phyloP scores from a whole-genome alignment of 2,113 vertebrate genomes.

The Willisornis vidua region DNA sequence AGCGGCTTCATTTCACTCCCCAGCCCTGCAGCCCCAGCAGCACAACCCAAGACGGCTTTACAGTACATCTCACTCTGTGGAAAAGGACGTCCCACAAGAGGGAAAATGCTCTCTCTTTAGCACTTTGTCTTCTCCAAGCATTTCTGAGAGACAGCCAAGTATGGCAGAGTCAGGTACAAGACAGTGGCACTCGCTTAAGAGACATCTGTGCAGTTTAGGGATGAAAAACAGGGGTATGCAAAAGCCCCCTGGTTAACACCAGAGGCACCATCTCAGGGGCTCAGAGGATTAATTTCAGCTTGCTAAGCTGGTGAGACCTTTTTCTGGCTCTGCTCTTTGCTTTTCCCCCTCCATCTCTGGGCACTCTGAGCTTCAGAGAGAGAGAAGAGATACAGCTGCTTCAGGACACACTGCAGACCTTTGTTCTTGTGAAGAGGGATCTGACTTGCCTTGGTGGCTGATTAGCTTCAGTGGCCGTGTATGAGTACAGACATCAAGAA shows the following conservation, averaged over 20 bases:
- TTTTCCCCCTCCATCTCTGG: no score
- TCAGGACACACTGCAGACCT: no score
- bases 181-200: background rate
- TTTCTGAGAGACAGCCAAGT: background rate
- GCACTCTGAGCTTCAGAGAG: no score
- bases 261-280: background rate
- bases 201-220: background rate
- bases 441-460: background rate
- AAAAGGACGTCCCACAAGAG: rapidly evolving
- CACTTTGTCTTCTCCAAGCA: background rate
- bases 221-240: background rate
- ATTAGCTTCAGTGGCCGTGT: background rate
- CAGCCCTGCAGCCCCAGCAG: background rate
- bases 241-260: background rate
- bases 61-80: rapidly evolving
- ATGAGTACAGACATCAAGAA: background rate
- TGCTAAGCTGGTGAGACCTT: no score
- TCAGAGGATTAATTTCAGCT: background rate
- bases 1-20: background rate
- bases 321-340: no score
- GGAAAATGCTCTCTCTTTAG: background rate
- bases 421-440: background rate
- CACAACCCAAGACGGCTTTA: background rate
- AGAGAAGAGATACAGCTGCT: no score
- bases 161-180: background rate